Base-by-base conservation (phyloP, 1,140 invertebrate species). In the Anthonomus grandis region DNA sequence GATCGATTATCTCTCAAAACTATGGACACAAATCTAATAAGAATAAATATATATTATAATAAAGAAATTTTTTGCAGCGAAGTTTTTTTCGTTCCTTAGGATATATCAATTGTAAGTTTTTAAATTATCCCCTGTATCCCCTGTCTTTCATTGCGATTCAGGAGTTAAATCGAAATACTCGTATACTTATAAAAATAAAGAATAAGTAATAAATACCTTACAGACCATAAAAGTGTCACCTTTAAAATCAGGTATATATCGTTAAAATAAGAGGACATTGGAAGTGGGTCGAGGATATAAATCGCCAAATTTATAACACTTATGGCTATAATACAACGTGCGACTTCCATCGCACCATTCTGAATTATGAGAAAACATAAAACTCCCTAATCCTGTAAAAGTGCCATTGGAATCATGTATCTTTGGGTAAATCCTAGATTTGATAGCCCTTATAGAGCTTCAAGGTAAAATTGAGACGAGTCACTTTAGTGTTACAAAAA, bases 361-460 rank as follows among this genome's bases (percentile, higher is more conserved):
- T 24, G 23, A 47, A 27, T 27, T 47, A 27, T 47, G 44, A 13
- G 22, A 47, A 47, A 47, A 47, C 23, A 47, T 47, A 47, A 47
- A 47, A 27, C 17, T 17, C 15, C 44, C 17, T 47, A 27, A 47
- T 47, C 44, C 44, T 47, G 22, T 47, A 47, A 47, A 47, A 47
- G 12, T 22, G 31, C 23, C 22, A 47, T 47, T 17, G 44, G 18
- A 47, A 47, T 47, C 23, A 47, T 45, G 18, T 45, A 45, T 45
- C 24, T 18, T 22, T 22, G 8, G 25, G 44, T 22, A 25, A 47
- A 27, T 47, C 44, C 44, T 47, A 47, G 44, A 27, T 47, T 47
- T 47, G 44, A 47, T 47, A 22, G 44, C n/a, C 31, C 44, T 47
- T 47, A 27, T 19, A n/a, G n/a, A n/a, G n/a, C n/a, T n/a, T n/a